A percentile compares a stretch with the other conserved stretches of the same genome.
Evolutionary conservation across 2,888 invertebrate genomes (phyloP).

Genomic region (Carabus problematicus): DNA sequence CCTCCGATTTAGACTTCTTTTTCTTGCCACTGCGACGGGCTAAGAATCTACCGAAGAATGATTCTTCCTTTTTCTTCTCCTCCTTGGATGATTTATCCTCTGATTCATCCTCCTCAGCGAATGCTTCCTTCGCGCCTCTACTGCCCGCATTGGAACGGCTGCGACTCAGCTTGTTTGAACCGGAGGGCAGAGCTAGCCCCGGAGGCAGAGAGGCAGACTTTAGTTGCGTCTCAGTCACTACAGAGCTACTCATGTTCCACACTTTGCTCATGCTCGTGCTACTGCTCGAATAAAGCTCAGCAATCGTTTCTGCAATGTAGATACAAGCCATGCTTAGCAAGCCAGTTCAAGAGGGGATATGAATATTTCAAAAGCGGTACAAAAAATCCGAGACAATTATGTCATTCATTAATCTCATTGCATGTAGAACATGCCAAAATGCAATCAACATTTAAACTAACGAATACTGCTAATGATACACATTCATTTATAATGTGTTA

Average conservation of each 20-base stretch:
- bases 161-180: conserved; percentile 62
- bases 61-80: conserved; percentile 63
- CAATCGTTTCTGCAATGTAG: conserved; percentile 56
- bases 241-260: conserved; percentile 44
- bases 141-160: conserved; percentile 58
- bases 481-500: too few relatives aligned
- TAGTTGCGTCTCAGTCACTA: conserved; percentile 61
- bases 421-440: conserved; percentile 17
- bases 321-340: conserved; percentile 47
- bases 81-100: conserved; percentile 51
- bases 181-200: conserved; percentile 64
- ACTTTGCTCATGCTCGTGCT: conserved; percentile 51
- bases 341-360: conserved; percentile 13
- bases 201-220: conserved; percentile 73
- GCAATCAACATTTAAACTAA: not conserved
- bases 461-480: too few relatives aligned
- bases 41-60: conserved; percentile 72
- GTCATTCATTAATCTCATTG: conserved; percentile 8
- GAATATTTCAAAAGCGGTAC: conserved; percentile 18
- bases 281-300: conserved; percentile 54
- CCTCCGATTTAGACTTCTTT: conserved; percentile 61
- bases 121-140: conserved; percentile 54
- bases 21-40: conserved; percentile 76
- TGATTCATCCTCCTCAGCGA: conserved; percentile 55
- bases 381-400: conserved; percentile 11